These are phyloP conservation scores for Drosophila robusta DNA, from an alignment of 2,888 invertebrate species.

Conservation along the genomic window DNA sequence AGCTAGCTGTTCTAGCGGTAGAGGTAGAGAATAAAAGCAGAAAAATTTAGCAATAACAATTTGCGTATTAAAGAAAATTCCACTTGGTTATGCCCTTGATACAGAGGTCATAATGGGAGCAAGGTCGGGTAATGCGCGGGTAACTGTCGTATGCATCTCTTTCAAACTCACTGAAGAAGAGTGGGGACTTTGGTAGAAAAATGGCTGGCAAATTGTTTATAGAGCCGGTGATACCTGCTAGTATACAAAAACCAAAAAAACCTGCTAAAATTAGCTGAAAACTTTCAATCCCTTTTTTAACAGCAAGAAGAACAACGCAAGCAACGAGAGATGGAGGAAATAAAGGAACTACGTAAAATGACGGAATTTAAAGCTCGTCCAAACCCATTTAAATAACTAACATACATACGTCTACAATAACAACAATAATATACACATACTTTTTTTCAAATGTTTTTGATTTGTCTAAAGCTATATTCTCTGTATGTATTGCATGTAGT, in stretches of 20 bases:
- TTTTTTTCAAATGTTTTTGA: constrained; percentile 3
- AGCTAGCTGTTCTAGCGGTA: background rate
- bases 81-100: background rate
- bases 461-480: constrained; percentile 7
- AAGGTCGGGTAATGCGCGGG: background rate
- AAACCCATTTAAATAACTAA: constrained; percentile 82
- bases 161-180: too few species aligned
- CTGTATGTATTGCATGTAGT: constrained; percentile 17
- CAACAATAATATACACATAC: constrained; percentile 11
- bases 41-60: background rate
- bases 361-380: constrained; percentile 84
- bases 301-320: constrained; percentile 83
- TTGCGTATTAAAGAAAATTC: background rate
- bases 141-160: too few species aligned
- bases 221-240: too few species aligned
- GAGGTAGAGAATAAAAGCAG: too few species aligned
- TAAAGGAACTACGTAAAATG: constrained; percentile 81
- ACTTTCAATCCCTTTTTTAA: constrained; percentile 25
- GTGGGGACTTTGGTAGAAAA: too few species aligned
- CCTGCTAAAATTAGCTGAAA: background rate
- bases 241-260: background rate
- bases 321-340: constrained; percentile 75
- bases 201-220: too few species aligned
- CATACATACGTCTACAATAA: constrained; percentile 16
- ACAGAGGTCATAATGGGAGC: too few species aligned